Evolutionary conservation across 2,888 invertebrate species (phyloP), one percentile per base, ranked within the genome.

Genomic region (Eupeodes luniger): DNA sequence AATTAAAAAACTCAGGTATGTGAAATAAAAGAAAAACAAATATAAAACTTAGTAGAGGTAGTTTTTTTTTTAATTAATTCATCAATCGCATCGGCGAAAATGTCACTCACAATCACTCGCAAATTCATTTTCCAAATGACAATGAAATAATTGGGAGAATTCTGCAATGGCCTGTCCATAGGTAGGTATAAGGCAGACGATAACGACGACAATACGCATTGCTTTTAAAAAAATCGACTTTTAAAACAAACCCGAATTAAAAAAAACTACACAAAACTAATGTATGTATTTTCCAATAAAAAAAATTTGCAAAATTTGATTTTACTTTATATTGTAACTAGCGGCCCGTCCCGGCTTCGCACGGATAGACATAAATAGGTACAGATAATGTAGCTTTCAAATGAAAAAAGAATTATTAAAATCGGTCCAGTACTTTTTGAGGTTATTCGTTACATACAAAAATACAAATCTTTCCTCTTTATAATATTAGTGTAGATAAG

Each of bases 51-150:
- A 49, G 51, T 47, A 53, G 49, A 69, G 57, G 79, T 51, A 40
- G 6, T 40, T 40, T 40, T 40, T 40, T 75, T 81, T 81, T 81
- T 75, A 82, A 86, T 86, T 86, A 79, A 82, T 70, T 86, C 79
- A 75, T 86, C 82, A 82, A 70, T 86, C 59, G 57, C 55, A 62
- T 55, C 36, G 44, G 44, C 62, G 69, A 19, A 81, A 69, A 49
- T 81, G 78, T 75, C 81, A 79, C 69, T 78, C 82, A 79, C 82
- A 86, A 59, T 72, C 74, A 75, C 16, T 67, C 59, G 59, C 74
- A 78, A 70, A 78, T 86, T 81, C 57, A 75, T 81, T 82, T 81
- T 14, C 69, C 82, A 82, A 74, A 47, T 82, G 82, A 70, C 75
- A 59, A 61, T 67, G 67, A 47, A 62, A 59, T 83, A 79, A 84